Conservation (phyloP, 1,140 invertebrate species). For the Drosophila gunungcola region DNA sequence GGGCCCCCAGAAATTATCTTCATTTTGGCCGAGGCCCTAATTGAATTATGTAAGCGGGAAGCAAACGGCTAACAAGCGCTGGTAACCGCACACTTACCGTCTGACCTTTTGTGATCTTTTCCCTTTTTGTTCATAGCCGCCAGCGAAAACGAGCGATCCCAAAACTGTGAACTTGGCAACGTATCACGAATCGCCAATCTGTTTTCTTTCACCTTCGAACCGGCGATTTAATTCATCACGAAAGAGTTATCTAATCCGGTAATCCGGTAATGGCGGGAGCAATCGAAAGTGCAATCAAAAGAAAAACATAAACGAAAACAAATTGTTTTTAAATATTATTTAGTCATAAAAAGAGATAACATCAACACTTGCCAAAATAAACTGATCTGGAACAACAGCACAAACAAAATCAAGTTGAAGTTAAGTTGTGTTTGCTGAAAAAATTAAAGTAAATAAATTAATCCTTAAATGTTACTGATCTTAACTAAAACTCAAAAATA, state of each 20-base stretch:
- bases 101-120: slow-evolving; percentile 52
- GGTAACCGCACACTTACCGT: slow-evolving; percentile 6
- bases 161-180: slow-evolving; percentile 65
- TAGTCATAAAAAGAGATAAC: slow-evolving; percentile 9
- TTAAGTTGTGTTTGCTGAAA: neutral
- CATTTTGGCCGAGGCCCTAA: slow-evolving; percentile 51
- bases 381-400: neutral
- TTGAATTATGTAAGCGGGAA: slow-evolving; percentile 72
- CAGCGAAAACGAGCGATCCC: slow-evolving; percentile 38
- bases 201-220: slow-evolving; percentile 58
- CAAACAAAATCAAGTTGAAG: slow-evolving; percentile 13
- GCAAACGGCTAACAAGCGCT: slow-evolving; percentile 59
- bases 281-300: slow-evolving; percentile 32
- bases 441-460: neutral
- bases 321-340: slow-evolving; percentile 13
- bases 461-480: neutral
- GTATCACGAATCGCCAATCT: slow-evolving; percentile 55
- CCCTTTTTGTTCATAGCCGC: slow-evolving; percentile 39
- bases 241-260: slow-evolving; percentile 59
- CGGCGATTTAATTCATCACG: slow-evolving; percentile 34
- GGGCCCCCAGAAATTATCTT: slow-evolving; percentile 12
- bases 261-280: slow-evolving; percentile 22
- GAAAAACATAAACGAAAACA: neutral
- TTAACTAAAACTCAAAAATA: too few relatives aligned
- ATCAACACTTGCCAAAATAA: neutral